phyloP scores from a whole-genome alignment of 2,888 invertebrate genomes.

The Tetropium fuscum region DNA sequence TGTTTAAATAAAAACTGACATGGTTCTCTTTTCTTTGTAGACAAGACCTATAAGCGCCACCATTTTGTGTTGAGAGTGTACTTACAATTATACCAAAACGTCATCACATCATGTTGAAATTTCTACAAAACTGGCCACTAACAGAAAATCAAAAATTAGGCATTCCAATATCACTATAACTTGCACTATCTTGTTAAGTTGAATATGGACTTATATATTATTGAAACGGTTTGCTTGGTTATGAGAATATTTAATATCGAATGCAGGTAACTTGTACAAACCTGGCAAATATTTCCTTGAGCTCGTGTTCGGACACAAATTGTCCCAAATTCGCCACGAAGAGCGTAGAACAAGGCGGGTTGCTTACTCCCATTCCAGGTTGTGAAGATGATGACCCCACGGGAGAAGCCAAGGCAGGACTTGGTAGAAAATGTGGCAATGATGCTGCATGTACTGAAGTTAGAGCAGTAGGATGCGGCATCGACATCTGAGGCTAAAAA shows the following conservation, averaged over 20 bases:
- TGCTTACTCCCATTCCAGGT: conserved; percentile 77
- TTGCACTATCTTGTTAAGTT: conserved; percentile 50
- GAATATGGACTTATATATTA: not conserved
- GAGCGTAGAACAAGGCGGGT: conserved; percentile 95
- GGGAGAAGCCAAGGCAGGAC: conserved; percentile 93
- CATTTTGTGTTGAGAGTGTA: not conserved
- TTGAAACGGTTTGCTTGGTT: conserved; percentile 4
- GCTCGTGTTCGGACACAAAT: conserved; percentile 97
- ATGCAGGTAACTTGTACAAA: conserved; percentile 61
- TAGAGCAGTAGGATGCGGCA: conserved; percentile 75
- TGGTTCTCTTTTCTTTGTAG: not conserved
- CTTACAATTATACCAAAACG: conserved; percentile 14
- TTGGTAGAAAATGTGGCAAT: conserved; percentile 89
- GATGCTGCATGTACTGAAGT: conserved; percentile 80
- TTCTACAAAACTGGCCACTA: conserved; percentile 55
- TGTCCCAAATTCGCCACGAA: conserved; percentile 99
- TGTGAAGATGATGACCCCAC: conserved; percentile 82
- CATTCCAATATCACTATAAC: conserved; percentile 53
- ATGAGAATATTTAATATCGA: conserved; percentile 8
- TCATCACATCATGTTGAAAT: conserved; percentile 53
- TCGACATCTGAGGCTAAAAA: conserved; percentile 70
- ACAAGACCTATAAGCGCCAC: conserved; percentile 3
- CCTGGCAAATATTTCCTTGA: conserved; percentile 99
- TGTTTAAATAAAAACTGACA: not conserved
- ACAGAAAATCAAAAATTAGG: conserved; percentile 43